phyloP scores from a whole-genome alignment of 2,113 vertebrate genomes.

The Circaetus cinerascens region DNA sequence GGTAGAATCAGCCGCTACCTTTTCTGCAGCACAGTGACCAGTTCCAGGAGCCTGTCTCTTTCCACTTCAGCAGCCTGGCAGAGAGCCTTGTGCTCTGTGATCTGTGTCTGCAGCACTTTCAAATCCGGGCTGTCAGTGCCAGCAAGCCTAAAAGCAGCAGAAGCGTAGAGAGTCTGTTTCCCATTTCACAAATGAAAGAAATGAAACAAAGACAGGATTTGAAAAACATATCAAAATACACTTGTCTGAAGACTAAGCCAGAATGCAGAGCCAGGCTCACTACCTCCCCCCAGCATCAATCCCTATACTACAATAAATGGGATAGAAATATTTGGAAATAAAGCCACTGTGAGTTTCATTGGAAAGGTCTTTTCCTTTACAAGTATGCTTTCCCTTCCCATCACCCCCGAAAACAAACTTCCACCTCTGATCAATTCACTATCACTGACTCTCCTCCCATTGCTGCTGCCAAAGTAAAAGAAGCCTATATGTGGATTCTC shows the following conservation, averaged over 20 bases:
- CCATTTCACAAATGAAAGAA: not conserved
- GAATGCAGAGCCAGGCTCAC: not conserved
- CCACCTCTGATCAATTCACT: not conserved
- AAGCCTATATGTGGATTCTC: not conserved
- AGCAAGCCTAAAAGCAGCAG: not conserved
- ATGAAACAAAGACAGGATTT: not conserved
- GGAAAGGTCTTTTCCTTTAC: not conserved
- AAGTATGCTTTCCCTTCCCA: not conserved
- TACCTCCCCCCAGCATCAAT: not conserved
- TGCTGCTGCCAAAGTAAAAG: not conserved
- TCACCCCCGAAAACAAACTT: not conserved
- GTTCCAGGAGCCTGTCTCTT: constrained; percentile 73
- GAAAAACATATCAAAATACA: not conserved
- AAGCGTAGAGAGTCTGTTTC: not conserved
- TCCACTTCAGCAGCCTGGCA: constrained; percentile 77
- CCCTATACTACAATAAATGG: not conserved
- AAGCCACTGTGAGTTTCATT: not conserved
- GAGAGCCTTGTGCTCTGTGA: constrained; percentile 71
- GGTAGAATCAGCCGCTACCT: constrained; percentile 64
- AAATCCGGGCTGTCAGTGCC: not conserved
- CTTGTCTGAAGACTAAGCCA: not conserved
- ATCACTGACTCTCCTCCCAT: not conserved
- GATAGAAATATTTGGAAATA: not conserved
- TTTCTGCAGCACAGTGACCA: constrained; percentile 76
- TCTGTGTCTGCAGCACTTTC: constrained; percentile 64